phyloP scores from a whole-genome alignment of 2,113 vertebrate genomes.

The Neotoma lepida region DNA sequence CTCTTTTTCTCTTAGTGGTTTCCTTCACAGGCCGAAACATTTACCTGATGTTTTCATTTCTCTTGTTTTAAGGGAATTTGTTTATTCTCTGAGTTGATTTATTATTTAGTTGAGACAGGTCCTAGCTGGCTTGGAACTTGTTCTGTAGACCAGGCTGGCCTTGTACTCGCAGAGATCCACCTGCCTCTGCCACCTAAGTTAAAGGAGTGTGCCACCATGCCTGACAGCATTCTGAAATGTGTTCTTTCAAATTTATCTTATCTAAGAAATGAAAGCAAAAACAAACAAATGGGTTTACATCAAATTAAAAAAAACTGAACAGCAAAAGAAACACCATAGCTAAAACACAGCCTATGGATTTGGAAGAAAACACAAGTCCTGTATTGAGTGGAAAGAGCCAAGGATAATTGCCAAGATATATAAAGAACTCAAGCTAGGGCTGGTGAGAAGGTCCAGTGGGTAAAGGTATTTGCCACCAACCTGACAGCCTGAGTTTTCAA shows the following conservation, averaged over 20 bases:
- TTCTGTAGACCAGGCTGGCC: neutral
- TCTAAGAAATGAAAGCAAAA: neutral
- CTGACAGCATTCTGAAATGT: neutral
- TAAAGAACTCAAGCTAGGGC: neutral
- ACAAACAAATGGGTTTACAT: neutral
- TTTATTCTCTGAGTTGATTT: neutral
- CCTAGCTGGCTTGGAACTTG: no score
- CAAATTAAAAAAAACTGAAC: neutral
- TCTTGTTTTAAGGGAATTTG: neutral
- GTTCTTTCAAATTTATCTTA: neutral
- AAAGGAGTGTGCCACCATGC: neutral
- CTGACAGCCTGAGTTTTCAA: neutral
- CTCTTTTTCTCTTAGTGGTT: neutral
- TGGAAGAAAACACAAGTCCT: neutral
- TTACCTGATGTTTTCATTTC: neutral
- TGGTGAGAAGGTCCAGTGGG: neutral
- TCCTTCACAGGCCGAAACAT: neutral
- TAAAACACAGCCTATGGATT: neutral
- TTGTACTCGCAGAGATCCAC: neutral
- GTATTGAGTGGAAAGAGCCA: no score
- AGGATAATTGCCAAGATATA: neutral
- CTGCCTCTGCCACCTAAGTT: neutral
- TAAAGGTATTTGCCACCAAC: neutral
- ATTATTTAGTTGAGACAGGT: neutral
- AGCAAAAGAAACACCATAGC: neutral